Base-by-base conservation (phyloP, 2,888 invertebrate genomes). In the Spisula solida region DNA sequence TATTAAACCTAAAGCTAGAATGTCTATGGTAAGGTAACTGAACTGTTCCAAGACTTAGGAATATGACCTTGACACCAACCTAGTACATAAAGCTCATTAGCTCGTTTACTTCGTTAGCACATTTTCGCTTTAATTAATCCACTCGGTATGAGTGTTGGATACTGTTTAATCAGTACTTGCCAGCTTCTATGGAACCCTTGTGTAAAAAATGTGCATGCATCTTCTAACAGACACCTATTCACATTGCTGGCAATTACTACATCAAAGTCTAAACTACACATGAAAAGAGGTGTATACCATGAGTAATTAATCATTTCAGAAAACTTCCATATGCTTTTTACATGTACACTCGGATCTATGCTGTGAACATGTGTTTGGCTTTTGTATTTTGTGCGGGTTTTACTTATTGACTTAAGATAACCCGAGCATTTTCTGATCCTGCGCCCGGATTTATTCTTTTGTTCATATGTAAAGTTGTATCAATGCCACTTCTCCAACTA, bases 301-400 rank as follows among this genome's bases (percentile, higher is more conserved):
- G n/a, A 34, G 75, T 75, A 75, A 75, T 75, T 75, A 75, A 75
- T 75, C 75, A 75, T 75, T 75, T 75, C 75, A 75, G 75, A 75
- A 41, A 75, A 75, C 34, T 75, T 18, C 75, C 18, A 16, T 31
- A 75, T 34, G 34, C 41, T 41, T 75, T 25, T 14, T 34, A 10
- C 25, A 66, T 66, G 25, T 66, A 66, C 60, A 41, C 41, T 41
- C 12, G 16, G 51, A 47, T 51, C 51, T 51, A 16, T 51, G 16
- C 51, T 25, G 5, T n/a, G 60, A 66, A 66, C 60, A 66, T 66
- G 60, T 66, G 60, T 66, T 66, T 25, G 25, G 25, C 60, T 66
- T 66, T 25, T 66, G 60, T 66, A 25, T 66, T 25, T 66, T 25
- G 25, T 66, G 60, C 25, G 20, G 25, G 14, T n/a, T 56, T n/a